Evolutionary conservation across 2,113 vertebrate species (phyloP).

Genomic region (Sphaerodactylus townsendi): DNA sequence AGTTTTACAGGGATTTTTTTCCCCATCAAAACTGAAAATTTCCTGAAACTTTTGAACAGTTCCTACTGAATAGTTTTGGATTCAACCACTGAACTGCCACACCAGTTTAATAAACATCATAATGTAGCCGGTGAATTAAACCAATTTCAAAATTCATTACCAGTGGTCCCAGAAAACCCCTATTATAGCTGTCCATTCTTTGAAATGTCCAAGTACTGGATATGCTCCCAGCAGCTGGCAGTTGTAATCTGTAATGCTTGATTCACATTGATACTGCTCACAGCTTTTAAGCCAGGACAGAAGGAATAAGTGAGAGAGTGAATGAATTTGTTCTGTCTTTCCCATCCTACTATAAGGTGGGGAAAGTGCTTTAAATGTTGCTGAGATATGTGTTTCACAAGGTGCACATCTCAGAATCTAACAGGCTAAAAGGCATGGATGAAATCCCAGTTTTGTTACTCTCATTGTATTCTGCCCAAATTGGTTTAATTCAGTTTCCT

Average conservation of each 20-base stretch:
- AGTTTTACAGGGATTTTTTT: background rate
- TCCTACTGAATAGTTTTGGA: background rate
- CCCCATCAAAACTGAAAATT: constrained; percentile 20
- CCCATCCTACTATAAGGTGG: background rate
- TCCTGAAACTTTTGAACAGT: constrained; percentile 29
- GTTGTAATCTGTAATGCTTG: too few species aligned
- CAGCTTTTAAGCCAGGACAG: background rate
- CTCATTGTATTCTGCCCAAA: background rate
- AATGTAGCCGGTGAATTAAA: background rate
- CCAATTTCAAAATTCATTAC: background rate
- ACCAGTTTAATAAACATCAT: background rate
- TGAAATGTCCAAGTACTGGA: background rate
- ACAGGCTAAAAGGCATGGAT: background rate
- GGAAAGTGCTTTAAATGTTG: too few species aligned
- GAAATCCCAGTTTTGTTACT: too few species aligned
- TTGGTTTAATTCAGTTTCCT: background rate
- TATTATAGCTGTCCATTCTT: background rate
- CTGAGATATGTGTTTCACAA: too few species aligned
- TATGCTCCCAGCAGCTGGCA: background rate
- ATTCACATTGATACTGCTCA: background rate
- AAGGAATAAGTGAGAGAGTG: background rate
- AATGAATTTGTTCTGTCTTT: too few species aligned
- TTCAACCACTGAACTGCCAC: background rate
- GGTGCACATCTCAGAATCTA: background rate
- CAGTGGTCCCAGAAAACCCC: background rate